Evolutionary conservation across 2,113 vertebrate genomes (phyloP).

Genomic region (Gymnogyps californianus): DNA sequence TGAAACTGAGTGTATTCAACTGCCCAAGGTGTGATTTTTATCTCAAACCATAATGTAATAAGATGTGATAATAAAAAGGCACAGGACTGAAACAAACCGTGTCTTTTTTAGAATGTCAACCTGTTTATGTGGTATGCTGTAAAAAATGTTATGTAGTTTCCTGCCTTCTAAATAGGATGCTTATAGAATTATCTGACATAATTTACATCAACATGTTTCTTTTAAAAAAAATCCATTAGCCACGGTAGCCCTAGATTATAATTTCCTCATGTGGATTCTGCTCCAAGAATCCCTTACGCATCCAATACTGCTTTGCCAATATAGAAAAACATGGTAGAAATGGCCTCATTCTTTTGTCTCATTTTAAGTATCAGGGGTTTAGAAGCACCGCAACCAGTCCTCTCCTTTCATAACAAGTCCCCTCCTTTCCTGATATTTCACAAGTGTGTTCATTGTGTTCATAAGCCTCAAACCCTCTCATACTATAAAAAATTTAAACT

Average conservation of each 20-base stretch:
- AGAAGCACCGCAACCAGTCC: not conserved
- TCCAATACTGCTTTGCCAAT: not conserved
- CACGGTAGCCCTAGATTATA: not conserved
- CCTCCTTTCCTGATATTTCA: not conserved
- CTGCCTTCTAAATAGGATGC: slow-evolving; percentile 2
- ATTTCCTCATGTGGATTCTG: not conserved
- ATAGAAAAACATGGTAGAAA: not conserved
- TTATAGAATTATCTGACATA: slow-evolving; percentile 1
- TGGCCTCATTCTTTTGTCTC: not conserved
- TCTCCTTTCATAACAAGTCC: not conserved
- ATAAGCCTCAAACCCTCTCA: not conserved
- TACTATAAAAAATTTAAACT: not conserved
- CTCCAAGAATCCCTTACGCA: not conserved
- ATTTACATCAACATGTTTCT: not conserved
- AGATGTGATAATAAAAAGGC: slow-evolving; percentile 64
- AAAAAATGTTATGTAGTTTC: not conserved
- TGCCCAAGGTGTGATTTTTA: slow-evolving; percentile 58
- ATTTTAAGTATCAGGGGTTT: not conserved
- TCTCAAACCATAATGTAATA: slow-evolving; percentile 57
- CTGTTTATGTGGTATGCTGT: not conserved
- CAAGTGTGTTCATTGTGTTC: not conserved
- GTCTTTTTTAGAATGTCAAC: slow-evolving; percentile 11
- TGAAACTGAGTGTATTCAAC: slow-evolving; percentile 36
- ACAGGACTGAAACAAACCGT: not conserved
- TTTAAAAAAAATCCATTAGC: not conserved